Conservation (phyloP, 2,113 vertebrate species). For the Taxidea taxus region DNA sequence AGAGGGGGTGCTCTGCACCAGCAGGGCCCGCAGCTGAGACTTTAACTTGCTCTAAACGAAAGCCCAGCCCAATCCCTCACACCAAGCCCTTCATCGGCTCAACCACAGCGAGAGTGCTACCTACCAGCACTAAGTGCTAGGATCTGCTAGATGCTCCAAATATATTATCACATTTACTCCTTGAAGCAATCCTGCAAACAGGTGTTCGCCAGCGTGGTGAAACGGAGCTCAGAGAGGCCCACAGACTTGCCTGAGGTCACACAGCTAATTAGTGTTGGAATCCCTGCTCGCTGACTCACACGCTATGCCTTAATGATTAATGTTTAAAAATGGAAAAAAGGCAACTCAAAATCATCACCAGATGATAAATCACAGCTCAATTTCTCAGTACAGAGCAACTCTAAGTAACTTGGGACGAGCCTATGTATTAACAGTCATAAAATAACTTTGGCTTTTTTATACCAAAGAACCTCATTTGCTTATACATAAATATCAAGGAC, state of each 20-base stretch:
- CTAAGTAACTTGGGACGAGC: neutral
- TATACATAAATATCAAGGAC: conserved; percentile 21
- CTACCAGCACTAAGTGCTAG: neutral
- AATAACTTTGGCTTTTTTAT: conserved; percentile 20
- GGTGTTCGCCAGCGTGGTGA: neutral
- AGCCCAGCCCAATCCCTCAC: neutral
- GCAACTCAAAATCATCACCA: neutral
- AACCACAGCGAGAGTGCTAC: neutral
- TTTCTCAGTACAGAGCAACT: conserved; percentile 20
- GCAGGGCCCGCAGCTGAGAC: neutral
- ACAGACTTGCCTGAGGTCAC: neutral
- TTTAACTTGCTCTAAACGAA: neutral
- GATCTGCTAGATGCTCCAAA: rapidly evolving
- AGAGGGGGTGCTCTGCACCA: neutral
- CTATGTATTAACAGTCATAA: conserved; percentile 17
- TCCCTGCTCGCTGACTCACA: neutral
- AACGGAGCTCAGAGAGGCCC: neutral
- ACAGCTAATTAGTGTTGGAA: neutral
- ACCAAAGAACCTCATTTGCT: conserved; percentile 47
- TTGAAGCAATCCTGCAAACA: neutral
- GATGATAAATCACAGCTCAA: conserved; percentile 33
- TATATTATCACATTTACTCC: neutral
- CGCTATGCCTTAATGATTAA: neutral
- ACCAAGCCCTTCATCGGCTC: neutral
- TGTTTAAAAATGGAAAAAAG: neutral